These are phyloP conservation scores for Leptonema lineaticorne DNA, from an alignment of 1,140 invertebrate genomes.

Conservation along the genomic window DNA sequence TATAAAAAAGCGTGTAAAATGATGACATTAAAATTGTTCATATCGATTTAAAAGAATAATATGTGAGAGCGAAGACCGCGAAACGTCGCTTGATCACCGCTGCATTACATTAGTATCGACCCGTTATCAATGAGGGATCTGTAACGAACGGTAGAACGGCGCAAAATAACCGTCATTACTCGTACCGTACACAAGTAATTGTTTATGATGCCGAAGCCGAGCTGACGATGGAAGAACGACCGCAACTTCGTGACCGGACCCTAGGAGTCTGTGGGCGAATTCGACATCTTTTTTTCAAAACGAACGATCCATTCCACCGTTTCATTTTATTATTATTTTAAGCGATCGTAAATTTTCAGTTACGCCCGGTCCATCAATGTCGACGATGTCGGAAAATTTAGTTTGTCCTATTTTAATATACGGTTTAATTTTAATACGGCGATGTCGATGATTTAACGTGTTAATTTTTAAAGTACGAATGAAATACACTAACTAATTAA, in stretches of 20 bases:
- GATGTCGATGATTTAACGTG: too few relatives aligned
- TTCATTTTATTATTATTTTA: neutral
- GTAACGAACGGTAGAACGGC: conserved; percentile 10
- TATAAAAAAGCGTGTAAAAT: too few relatives aligned
- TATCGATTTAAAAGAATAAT: too few relatives aligned
- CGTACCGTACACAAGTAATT: conserved; percentile 12
- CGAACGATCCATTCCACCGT: neutral
- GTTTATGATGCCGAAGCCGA: conserved; percentile 14
- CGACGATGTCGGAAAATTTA: too few relatives aligned
- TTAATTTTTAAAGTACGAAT: too few relatives aligned
- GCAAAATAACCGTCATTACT: conserved; percentile 22
- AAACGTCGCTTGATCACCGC: neutral
- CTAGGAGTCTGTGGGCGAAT: conserved; percentile 12
- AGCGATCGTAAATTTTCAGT: too few relatives aligned
- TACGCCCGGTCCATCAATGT: too few relatives aligned
- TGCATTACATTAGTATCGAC: conserved; percentile 1
- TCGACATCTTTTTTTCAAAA: neutral
- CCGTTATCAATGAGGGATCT: neutral
- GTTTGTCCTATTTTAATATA: too few relatives aligned
- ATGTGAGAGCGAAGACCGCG: too few relatives aligned
- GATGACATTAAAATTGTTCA: too few relatives aligned
- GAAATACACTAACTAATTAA: too few relatives aligned
- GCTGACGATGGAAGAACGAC: conserved; percentile 22
- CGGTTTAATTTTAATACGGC: too few relatives aligned
- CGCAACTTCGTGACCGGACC: conserved; percentile 15